Conservation (phyloP, 2,797 vertebrate species). For the Enteromius treurensis region DNA sequence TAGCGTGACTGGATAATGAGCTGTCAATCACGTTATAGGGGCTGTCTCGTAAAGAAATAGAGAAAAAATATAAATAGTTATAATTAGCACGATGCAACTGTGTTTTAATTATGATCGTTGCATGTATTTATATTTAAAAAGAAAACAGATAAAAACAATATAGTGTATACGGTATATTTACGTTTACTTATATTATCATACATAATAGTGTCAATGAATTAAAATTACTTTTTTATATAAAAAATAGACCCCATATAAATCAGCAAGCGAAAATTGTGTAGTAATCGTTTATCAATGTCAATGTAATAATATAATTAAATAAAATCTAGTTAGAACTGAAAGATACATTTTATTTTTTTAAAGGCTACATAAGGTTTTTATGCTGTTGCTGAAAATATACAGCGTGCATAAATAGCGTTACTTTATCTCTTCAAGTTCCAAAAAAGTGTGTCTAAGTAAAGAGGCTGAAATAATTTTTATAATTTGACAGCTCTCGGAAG, state of each 20-base stretch:
- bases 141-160: background rate
- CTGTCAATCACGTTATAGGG: constrained; percentile 18
- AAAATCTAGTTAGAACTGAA: background rate
- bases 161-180: background rate
- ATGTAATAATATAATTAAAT: background rate
- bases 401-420: background rate
- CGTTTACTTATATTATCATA: background rate
- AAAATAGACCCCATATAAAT: background rate
- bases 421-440: background rate
- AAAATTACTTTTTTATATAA: background rate
- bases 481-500: constrained; percentile 87
- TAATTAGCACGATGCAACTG: background rate
- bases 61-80: background rate
- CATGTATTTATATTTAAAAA: background rate
- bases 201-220: background rate
- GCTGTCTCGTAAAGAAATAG: background rate
- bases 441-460: background rate
- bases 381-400: background rate
- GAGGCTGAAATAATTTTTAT: constrained; percentile 62
- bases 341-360: background rate
- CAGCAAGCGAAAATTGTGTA: background rate
- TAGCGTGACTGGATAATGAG: constrained; percentile 23
- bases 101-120: background rate
- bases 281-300: background rate
- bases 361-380: background rate